Evolutionary conservation across 2,797 vertebrate genomes (phyloP).

Genomic region (Enteromius argenteus): DNA sequence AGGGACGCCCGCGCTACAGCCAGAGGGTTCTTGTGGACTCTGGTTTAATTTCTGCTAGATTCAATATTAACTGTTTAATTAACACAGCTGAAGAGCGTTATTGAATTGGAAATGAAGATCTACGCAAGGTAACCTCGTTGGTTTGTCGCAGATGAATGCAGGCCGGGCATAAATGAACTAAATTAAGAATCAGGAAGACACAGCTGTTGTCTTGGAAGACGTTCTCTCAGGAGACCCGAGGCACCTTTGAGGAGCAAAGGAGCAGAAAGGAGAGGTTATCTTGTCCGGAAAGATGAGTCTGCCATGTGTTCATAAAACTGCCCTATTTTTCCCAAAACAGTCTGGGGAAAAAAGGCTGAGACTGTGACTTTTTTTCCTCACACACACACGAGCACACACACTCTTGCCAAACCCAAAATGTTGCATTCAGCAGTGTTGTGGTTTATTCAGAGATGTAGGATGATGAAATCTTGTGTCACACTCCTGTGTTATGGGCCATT

Average conservation of each 20-base stretch:
- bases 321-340: conserved; percentile 22
- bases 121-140: conserved; percentile 46
- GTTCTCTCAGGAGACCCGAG: conserved; percentile 50
- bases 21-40: conserved; percentile 30
- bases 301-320: conserved; percentile 13
- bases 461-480: conserved; percentile 19
- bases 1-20: conserved; percentile 14
- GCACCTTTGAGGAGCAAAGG: conserved; percentile 41
- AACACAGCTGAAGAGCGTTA: conserved; percentile 48
- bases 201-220: conserved; percentile 50
- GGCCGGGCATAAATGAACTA: conserved; percentile 50
- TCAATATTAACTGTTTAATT: conserved; percentile 58
- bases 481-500: background rate
- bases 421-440: background rate
- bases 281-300: conserved; percentile 24
- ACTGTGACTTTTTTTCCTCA: background rate
- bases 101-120: conserved; percentile 56
- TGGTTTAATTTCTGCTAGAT: conserved; percentile 43
- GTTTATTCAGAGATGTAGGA: conserved; percentile 9
- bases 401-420: background rate
- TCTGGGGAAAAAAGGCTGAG: conserved; percentile 15
- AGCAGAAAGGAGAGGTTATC: conserved; percentile 41
- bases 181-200: conserved; percentile 54
- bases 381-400: background rate
- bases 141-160: conserved; percentile 46